phyloP scores from a whole-genome alignment of 2,797 vertebrate genomes.

The Fringilla coelebs region DNA sequence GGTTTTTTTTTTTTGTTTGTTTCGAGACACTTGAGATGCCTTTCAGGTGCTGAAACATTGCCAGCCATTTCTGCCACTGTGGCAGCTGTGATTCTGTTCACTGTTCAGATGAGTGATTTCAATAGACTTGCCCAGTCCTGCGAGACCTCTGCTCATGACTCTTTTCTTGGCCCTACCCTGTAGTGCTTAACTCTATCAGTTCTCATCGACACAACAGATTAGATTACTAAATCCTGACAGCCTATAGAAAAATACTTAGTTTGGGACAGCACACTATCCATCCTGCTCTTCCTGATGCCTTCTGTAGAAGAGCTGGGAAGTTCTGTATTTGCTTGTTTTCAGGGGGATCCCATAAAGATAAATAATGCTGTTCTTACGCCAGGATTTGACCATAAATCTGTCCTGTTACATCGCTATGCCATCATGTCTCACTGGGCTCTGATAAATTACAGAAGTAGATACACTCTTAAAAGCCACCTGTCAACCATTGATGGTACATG shows the following conservation, averaged over 20 bases:
- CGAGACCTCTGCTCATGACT: background rate
- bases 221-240: background rate
- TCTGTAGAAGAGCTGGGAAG: background rate
- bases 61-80: background rate
- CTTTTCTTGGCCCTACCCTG: background rate
- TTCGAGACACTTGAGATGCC: background rate
- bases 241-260: background rate
- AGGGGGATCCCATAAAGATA: background rate
- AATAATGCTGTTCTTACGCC: background rate
- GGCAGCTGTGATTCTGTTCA: background rate
- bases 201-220: background rate
- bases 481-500: background rate
- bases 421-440: background rate
- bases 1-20: background rate
- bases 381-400: accelerated
- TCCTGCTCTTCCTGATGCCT: background rate
- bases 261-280: background rate
- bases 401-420: background rate
- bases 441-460: background rate
- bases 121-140: background rate
- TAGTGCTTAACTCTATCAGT: background rate
- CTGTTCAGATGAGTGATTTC: background rate
- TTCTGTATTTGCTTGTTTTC: background rate
- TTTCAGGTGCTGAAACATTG: background rate
- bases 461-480: background rate